phyloP scores from a whole-genome alignment of 2,797 vertebrate genomes.

The Thaleichthys pacificus region DNA sequence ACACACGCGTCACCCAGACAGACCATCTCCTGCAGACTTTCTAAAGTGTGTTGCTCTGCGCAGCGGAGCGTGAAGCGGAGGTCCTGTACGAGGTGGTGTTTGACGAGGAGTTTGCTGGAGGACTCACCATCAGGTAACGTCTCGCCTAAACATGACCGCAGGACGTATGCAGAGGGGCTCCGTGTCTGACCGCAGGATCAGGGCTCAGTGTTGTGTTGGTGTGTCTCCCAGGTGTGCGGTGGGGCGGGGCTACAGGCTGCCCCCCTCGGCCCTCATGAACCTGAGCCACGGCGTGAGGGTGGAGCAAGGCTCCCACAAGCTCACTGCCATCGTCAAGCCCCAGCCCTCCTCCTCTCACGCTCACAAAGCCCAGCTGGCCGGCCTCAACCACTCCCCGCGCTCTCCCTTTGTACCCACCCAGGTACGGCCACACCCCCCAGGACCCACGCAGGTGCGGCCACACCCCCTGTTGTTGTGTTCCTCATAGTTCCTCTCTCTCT shows the following conservation, averaged over 20 bases:
- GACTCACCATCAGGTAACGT: conserved; percentile 89
- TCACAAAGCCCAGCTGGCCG: conserved; percentile 76
- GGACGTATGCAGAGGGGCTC: neutral
- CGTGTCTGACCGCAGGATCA: too few relatives aligned
- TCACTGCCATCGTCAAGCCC: conserved; percentile 93
- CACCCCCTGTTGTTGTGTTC: neutral
- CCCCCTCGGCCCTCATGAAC: conserved; percentile 94
- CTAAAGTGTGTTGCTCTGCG: neutral
- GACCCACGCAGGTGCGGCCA: neutral
- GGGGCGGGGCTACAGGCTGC: conserved; percentile 89
- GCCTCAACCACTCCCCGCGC: conserved; percentile 90
- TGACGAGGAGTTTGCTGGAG: conserved; percentile 96
- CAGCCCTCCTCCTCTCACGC: conserved; percentile 77
- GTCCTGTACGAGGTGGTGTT: conserved; percentile 95
- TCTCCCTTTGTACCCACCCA: conserved; percentile 90
- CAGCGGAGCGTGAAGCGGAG: conserved; percentile 92
- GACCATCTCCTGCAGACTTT: neutral
- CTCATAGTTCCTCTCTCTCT: neutral
- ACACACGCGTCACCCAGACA: too few relatives aligned
- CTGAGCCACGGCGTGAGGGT: conserved; percentile 86
- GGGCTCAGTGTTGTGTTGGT: conserved; percentile 1
- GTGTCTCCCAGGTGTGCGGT: conserved; percentile 76
- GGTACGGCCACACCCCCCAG: conserved; percentile 65
- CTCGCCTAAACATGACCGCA: neutral
- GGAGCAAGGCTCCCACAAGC: conserved; percentile 85